Evolutionary conservation across 2,888 invertebrate species (phyloP).

Genomic region (Latrodectus hesperus): DNA sequence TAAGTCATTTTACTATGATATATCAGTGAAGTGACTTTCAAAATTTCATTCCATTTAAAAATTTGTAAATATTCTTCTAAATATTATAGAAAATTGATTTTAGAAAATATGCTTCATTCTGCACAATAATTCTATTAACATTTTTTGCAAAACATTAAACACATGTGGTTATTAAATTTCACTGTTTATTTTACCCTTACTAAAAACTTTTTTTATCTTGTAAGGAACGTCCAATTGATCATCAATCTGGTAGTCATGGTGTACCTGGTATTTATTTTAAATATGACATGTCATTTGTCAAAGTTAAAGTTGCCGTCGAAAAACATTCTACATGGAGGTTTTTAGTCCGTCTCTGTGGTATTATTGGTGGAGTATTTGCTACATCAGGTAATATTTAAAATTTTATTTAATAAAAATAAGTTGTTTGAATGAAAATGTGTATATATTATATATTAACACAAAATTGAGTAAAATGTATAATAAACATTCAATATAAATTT

Average conservation of each 20-base stretch:
- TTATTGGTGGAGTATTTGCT: conserved; percentile 93
- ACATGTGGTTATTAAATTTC: too few species aligned
- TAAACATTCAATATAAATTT: too few species aligned
- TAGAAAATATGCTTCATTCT: too few species aligned
- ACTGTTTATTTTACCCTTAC: not conserved
- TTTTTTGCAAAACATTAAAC: too few species aligned
- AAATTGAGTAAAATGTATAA: too few species aligned
- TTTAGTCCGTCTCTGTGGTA: conserved; percentile 89
- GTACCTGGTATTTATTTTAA: conserved; percentile 96
- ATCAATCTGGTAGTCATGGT: conserved; percentile 88
- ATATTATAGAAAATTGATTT: too few species aligned
- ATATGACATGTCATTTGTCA: conserved; percentile 93
- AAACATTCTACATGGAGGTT: conserved; percentile 83
- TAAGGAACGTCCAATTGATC: conserved; percentile 84
- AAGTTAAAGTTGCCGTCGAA: conserved; percentile 86
- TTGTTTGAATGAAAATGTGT: not conserved
- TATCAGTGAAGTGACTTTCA: too few species aligned
- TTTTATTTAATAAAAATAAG: not conserved
- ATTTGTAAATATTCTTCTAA: too few species aligned
- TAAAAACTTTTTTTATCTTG: conserved; percentile 46
- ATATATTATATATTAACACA: too few species aligned
- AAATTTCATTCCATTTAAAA: too few species aligned
- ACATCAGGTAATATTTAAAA: conserved; percentile 80
- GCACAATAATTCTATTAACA: too few species aligned
- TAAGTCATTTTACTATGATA: too few species aligned